Evolutionary conservation across 2,113 vertebrate genomes (phyloP).

Genomic region (Podarcis muralis): DNA sequence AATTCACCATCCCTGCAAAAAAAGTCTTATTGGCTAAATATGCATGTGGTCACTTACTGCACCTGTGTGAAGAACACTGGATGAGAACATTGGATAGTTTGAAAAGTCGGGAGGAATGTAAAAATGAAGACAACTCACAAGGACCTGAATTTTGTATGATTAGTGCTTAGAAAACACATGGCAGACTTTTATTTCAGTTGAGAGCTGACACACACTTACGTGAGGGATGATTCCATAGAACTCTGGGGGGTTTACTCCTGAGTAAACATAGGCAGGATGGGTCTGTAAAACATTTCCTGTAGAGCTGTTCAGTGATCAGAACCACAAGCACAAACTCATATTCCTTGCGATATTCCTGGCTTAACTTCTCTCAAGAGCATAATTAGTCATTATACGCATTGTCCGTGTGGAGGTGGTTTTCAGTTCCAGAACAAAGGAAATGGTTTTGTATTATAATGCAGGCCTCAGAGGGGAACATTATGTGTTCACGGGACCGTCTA

Average conservation of each 20-base stretch:
- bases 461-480: slow-evolving; percentile 55
- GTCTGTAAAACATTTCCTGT: not conserved
- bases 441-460: slow-evolving; percentile 64
- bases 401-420: slow-evolving; percentile 49
- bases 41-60: not conserved
- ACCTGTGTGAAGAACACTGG: not conserved
- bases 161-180: not conserved
- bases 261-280: no score
- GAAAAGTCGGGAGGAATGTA: not conserved
- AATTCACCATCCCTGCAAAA: not conserved
- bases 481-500: slow-evolving; percentile 52
- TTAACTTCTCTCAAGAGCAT: slow-evolving; percentile 60
- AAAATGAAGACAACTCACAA: not conserved
- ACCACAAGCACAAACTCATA: slow-evolving; percentile 42
- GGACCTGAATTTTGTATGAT: not conserved
- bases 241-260: not conserved
- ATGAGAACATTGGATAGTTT: not conserved
- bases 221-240: not conserved
- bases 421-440: slow-evolving; percentile 59
- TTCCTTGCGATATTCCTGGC: not conserved
- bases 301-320: not conserved
- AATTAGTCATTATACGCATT: slow-evolving; percentile 64
- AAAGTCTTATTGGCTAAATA: not conserved
- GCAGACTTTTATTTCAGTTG: no score
- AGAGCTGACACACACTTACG: not conserved